Base-by-base conservation (phyloP, 2,888 invertebrate genomes). In the Caenorhabditis sp. region DNA sequence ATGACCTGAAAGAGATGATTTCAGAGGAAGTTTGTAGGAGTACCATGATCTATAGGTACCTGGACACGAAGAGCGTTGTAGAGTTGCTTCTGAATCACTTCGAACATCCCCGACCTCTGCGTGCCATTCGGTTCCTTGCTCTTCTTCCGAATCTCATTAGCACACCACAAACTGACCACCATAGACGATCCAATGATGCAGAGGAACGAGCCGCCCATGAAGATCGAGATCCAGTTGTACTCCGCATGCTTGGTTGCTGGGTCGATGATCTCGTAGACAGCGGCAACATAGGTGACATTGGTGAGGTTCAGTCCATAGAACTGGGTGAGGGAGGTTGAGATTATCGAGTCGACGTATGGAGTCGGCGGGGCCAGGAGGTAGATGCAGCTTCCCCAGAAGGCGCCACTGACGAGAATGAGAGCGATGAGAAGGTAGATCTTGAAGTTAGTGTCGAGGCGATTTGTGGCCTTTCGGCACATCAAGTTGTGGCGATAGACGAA, bases 311-410 rank as follows among this genome's bases (percentile, higher is more conserved):
- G 11, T n/a, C 40, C 55, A 18, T 64, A 55, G 28, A 18, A 44
- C 2, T 40, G 13, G 13, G 0, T 22, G 1, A 56, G 35, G 1
- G 71, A 40, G 5, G 18, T 1, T 1, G 18, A 1, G 28, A 71
- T 71, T 20, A 64, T 55, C 11, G n/a, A 18, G 18, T 71, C 71
- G 18, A 56, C 28, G 62, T 62, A 62, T n/a, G 71, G 62, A 8
- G 71, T 71, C 8, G 24, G 40, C 0, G 1, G n/a, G 35, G 71
- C 71, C 26, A 71, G 15, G 11, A 18, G 11, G 28, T 35, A 71
- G 53, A 71, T 71, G 18, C 62, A 62, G 62, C 2, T 0, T 9
- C 62, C 71, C 71, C 71, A 71, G 44, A 6, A 40, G 47, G 40
- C 5, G 0, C 62, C 62, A 32, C 32, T 32, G 60, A 61, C 13